These are phyloP conservation scores for Reticulitermes lucifugus DNA, from an alignment of 2,888 invertebrate genomes.

Conservation along the genomic window DNA sequence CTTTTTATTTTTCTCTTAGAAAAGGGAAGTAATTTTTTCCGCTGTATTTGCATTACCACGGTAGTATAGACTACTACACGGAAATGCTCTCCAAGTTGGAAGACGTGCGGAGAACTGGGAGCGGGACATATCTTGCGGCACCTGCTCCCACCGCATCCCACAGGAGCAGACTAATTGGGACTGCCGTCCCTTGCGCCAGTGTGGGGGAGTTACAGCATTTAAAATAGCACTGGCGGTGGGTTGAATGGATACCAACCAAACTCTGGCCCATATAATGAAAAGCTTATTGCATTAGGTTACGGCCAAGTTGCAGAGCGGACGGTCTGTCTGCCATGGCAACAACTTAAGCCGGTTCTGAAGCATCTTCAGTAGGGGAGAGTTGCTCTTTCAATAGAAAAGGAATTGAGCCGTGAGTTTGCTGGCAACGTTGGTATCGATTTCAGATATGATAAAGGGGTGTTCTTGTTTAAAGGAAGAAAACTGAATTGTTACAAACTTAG, in stretches of 20 bases:
- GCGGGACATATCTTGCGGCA: slow-evolving; percentile 37
- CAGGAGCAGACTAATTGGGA: slow-evolving; percentile 40
- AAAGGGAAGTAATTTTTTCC: slow-evolving; percentile 10
- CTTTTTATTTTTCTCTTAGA: slow-evolving; percentile 45
- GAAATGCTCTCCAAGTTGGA: slow-evolving; percentile 33
- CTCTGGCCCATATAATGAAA: neutral
- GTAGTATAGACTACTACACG: slow-evolving; percentile 23
- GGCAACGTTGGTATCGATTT: slow-evolving; percentile 2
- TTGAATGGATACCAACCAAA: neutral
- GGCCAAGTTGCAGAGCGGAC: neutral
- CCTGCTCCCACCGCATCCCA: slow-evolving; percentile 35
- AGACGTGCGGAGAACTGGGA: neutral
- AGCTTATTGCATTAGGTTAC: slow-evolving; percentile 2
- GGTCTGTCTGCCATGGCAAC: neutral
- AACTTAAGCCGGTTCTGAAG: neutral
- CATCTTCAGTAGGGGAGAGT: neutral
- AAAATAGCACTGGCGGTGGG: slow-evolving; percentile 10
- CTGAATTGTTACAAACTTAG: neutral
- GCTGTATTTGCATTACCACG: slow-evolving; percentile 7
- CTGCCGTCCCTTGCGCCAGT: slow-evolving; percentile 23
- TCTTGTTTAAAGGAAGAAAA: neutral
- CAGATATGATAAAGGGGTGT: slow-evolving; percentile 2
- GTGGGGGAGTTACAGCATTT: neutral
- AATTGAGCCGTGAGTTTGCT: neutral
- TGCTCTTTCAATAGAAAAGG: slow-evolving; percentile 22